These are phyloP conservation scores for Lycocorax pyrrhopterus DNA, from an alignment of 2,113 vertebrate species.

Conservation along the genomic window DNA sequence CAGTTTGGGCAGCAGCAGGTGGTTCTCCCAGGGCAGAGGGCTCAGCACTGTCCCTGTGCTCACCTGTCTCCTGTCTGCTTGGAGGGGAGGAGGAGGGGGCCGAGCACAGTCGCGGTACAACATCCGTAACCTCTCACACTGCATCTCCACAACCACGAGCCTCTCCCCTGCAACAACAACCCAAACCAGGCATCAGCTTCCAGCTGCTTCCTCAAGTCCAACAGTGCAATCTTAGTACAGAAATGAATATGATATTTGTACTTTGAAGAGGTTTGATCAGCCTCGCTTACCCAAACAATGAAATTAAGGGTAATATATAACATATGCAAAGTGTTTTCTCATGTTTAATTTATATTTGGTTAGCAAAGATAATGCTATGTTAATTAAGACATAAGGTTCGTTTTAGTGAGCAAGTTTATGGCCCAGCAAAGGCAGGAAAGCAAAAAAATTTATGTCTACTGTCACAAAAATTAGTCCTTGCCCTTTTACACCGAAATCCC, in stretches of 20 bases:
- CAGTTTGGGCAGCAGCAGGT: background rate
- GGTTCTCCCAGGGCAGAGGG: background rate
- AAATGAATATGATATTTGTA: background rate
- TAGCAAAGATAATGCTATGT: background rate
- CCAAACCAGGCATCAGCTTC: background rate
- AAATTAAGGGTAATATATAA: background rate
- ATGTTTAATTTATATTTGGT: background rate
- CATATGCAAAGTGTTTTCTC: background rate
- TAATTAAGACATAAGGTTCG: background rate
- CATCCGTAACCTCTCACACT: slow-evolving; percentile 94
- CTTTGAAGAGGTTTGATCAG: background rate
- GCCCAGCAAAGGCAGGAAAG: background rate
- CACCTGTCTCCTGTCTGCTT: slow-evolving; percentile 93
- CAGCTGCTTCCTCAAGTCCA: background rate
- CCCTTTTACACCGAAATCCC: background rate
- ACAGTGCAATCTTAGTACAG: background rate
- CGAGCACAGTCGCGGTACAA: slow-evolving; percentile 95
- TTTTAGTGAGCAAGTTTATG: background rate
- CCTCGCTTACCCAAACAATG: background rate
- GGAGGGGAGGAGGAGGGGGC: slow-evolving; percentile 91
- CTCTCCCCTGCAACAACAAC: slow-evolving; percentile 82
- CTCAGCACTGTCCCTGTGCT: background rate
- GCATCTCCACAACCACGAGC: slow-evolving; percentile 89
- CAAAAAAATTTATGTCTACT: background rate
- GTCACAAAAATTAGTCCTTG: background rate